These are phyloP conservation scores for Meloidogyne chitwoodi DNA, from an alignment of 1,140 invertebrate species.

Conservation along the genomic window DNA sequence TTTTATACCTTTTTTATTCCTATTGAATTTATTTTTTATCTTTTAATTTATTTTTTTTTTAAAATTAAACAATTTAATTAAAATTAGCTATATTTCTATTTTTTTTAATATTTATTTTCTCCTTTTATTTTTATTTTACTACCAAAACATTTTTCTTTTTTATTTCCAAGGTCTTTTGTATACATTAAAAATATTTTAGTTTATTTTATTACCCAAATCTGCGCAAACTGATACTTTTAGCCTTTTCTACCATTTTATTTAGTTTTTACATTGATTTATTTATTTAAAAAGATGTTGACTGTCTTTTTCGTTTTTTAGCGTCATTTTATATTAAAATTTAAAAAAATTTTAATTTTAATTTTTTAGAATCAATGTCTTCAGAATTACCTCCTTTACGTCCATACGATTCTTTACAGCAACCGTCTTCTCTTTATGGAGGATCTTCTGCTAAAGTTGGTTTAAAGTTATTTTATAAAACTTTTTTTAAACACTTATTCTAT, in stretches of 20 bases:
- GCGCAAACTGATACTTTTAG: not conserved
- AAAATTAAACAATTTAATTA: no score
- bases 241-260: no score
- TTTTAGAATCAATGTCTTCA: not conserved
- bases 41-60: no score
- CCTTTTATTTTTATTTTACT: not conserved
- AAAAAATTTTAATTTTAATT: not conserved
- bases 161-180: not conserved
- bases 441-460: not conserved
- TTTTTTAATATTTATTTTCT: not conserved
- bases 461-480: no score
- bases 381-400: not conserved
- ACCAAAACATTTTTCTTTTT: not conserved
- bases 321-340: not conserved
- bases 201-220: not conserved
- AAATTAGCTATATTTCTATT: no score
- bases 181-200: not conserved
- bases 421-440: not conserved
- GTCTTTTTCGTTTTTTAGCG: not conserved
- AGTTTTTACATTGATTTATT: not conserved
- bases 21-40: no score
- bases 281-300: not conserved
- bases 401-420: not conserved
- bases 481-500: no score
- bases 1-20: no score